Evolutionary conservation across 2,113 vertebrate species (phyloP), one percentile per base, ranked within the genome.

Genomic region (Semnopithecus entellus): DNA sequence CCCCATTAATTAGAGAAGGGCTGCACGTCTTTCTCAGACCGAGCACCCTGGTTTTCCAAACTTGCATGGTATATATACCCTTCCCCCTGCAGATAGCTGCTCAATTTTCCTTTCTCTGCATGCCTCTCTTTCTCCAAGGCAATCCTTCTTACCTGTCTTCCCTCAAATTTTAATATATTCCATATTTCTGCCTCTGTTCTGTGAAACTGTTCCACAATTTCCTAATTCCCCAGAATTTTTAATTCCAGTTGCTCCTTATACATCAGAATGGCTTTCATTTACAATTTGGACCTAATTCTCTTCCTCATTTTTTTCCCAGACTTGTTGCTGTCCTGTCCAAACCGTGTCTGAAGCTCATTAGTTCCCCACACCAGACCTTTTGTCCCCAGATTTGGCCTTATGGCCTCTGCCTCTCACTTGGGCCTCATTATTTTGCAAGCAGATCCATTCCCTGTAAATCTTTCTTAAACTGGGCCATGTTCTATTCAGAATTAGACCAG

Each of bases 361-460:
- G 79, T 78, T 68, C 35, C 57, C 23, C 70, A 92, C 57, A 81
- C 35, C 57, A 80, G 57, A 68, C 7, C 23, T 22, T 97, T 90
- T 96, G 88, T 96, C 87, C 78, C 64, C 78, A 88, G 40, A 76
- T 84, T 94, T 94, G 79, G 79, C 85, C 79, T 92, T 57, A 72
- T 57, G 86, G 88, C 85, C 61, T 91, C 66, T 89, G 38, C 27
- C 68, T 80, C 57, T 93, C 48, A 75, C 48, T 64, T 89, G 81
- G 80, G 86, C 61, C 40, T 96, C 84, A 59, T 80, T 92, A 80
- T 87, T 92, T 96, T 96, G 57, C 72, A 90, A 88, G 72, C 82
- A 38, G 85, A 76, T 82, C 68, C 38, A 61, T 73, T 88, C 72
- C 84, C 86, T 90, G 72, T 27, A 86, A 8, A 85, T 89, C n/a